Base-by-base conservation (phyloP, 2,113 vertebrate genomes). In the Tenrec ecaudatus region DNA sequence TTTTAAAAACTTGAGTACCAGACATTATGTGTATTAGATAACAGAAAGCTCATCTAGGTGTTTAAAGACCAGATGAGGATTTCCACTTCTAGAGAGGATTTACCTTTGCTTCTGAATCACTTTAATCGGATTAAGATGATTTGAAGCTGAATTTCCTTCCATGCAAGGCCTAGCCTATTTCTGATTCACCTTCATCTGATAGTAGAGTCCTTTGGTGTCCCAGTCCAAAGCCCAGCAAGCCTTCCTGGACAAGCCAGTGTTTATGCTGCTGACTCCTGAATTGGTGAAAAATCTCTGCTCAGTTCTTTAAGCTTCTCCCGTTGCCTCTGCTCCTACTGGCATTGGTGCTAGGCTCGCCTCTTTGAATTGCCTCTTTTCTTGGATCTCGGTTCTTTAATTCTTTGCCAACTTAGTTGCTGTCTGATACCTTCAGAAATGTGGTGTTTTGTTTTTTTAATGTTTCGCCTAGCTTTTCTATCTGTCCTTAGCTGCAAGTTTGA, bases 371-470 rank as follows among this genome's bases (percentile, higher is more conserved):
- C 58, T 73, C 22, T 40, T 64, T 29, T 27, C 40, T 33, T 69
- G 25, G 57, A 43, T 68, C 76, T 88, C 79, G 69, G 77, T 62
- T 58, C 27, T 86, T 87, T 93, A 82, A 53, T 87, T 89, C 43
- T 66, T 81, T 73, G 60, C 40, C 89, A 90, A 69, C 8, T 81
- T 71, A 20, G 86, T 69, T 80, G 27, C 33, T 89, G 25, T 83
- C 73, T 78, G 85, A 73, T 92, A 89, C 38, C 19, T 83, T 77
- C 14, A 66, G 76, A 88, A 82, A 76, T 93, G 71, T 91, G 40
- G 47, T 17, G 62, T 94, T 40, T 25, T 43, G 47, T 53, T 53
- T 53, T 53, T 53, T 53, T 10, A 53, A 33, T 71, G 33, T 40
- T 40, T 76, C 89, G 43, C 79, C 47, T 53, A 58, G 62, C 81